These are phyloP conservation scores for Nematostella vectensis DNA, from an alignment of 92 coral and sea anemone genomes.

Conservation along the genomic window DNA sequence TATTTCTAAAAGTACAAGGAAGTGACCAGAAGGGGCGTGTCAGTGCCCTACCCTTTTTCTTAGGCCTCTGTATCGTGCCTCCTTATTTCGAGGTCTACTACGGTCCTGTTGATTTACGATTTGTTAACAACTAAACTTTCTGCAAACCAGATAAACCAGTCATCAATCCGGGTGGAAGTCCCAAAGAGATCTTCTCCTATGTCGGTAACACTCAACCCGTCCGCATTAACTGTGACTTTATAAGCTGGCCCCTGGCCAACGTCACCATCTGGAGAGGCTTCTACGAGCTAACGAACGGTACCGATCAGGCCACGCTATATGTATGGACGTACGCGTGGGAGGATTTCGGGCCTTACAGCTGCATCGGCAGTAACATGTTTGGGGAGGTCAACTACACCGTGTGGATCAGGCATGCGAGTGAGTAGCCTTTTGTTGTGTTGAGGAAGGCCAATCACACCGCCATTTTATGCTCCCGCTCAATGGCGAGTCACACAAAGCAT, in stretches of 20 bases:
- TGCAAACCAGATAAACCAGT: conserved; percentile 36
- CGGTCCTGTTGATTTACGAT: too few species aligned
- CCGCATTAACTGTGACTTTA: conserved; percentile 33
- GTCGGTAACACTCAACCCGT: conserved; percentile 40
- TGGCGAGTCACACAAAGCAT: too few species aligned
- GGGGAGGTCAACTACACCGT: conserved; percentile 40
- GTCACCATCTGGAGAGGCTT: conserved; percentile 30
- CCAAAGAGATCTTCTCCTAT: conserved; percentile 28
- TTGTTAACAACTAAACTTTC: too few species aligned
- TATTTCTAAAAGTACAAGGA: too few species aligned
- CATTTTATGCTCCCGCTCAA: too few species aligned
- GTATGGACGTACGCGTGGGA: conserved; percentile 36
- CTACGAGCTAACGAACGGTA: conserved; percentile 39
- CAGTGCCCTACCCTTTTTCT: too few species aligned
- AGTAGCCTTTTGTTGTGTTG: too few species aligned
- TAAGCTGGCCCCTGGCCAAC: conserved; percentile 33
- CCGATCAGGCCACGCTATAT: conserved; percentile 29
- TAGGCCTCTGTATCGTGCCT: too few species aligned
- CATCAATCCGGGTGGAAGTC: conserved; percentile 26
- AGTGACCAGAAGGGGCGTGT: too few species aligned
- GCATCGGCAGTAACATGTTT: conserved; percentile 32
- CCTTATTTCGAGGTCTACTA: too few species aligned
- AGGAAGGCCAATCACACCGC: neutral
- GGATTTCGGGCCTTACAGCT: conserved; percentile 40
- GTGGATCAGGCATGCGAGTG: conserved; percentile 39